Base-by-base conservation (phyloP, 2,797 vertebrate genomes). In the Coreius guichenoti region DNA sequence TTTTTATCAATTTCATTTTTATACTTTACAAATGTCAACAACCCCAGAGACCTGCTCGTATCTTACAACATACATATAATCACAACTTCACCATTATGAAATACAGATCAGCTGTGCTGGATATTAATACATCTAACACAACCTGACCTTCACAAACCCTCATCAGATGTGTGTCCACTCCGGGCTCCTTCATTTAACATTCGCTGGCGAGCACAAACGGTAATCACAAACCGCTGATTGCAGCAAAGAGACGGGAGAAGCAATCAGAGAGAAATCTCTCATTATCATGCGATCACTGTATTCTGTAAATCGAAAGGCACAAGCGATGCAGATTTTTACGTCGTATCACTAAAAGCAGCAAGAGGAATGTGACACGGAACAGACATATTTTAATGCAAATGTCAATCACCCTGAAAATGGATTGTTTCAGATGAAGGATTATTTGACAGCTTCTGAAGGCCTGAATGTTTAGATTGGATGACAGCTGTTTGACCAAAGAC, bases 211-310 rank as follows among this genome's bases (percentile, higher is more conserved):
- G 70, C 67, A 68, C 58, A 80, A 85, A 45, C n/a, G 29, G 43
- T 73, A 83, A 86, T 86, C 69, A 72, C 56, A 54, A 54, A 78
- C 68, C 45, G 16, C 70, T 73, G 80, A 83, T 56, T 86, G 84
- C 78, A 61, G 63, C 68, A 54, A 33, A 87, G 87, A 33, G 73
- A 49, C 17, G n/a, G 26, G 31, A 70, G 31, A 78, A 58, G 83
- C 78, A 82, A 82, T 86, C 78, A 76, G 19, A 12, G 58, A 19
- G 65, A 77, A 84, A 79, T 84, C 56, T 54, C 58, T 78, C 81
- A 81, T 87, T 86, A 87, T 83, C 69, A 45, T 23, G 16, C 80
- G 29, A 43, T 86, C 83, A 47, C 75, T 73, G 29, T 23, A 69
- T 79, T 56, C 54, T 33, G 58, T 54, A 45, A 70, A 82, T 81